A percentile compares a stretch with the other conserved stretches of the same genome.
These are phyloP conservation scores for Cheilosia pagana DNA, from an alignment of 2,888 invertebrate species.

Conservation along the genomic window DNA sequence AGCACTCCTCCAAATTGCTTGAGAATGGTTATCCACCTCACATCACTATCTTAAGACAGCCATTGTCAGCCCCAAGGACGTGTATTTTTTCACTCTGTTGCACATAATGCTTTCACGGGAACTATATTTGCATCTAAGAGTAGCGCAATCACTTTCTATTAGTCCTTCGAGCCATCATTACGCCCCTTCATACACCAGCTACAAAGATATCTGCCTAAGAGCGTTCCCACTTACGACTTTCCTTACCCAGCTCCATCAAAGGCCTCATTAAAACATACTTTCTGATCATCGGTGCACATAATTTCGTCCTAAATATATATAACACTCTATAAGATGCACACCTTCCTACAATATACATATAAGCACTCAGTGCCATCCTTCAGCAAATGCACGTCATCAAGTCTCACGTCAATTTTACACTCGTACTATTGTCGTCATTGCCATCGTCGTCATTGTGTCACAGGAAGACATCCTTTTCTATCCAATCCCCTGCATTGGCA, in stretches of 20 bases:
- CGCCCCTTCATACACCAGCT: no score
- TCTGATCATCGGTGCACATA: slow-evolving; percentile 48
- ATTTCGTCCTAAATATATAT: slow-evolving; percentile 52
- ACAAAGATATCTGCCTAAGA: no score
- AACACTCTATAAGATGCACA: slow-evolving; percentile 1
- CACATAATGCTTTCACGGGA: no score
- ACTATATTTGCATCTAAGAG: no score
- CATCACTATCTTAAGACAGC: no score
- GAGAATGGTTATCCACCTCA: no score
- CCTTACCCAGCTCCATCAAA: background rate
- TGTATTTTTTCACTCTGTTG: no score
- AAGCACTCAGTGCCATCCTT: slow-evolving; percentile 38
- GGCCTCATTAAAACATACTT: slow-evolving; percentile 3
- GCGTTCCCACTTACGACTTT: no score
- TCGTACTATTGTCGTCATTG: slow-evolving; percentile 52
- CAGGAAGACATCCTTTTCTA: slow-evolving; percentile 11
- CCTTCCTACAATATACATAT: background rate
- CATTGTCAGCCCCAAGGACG: no score
- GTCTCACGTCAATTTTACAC: slow-evolving; percentile 66
- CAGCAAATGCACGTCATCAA: slow-evolving; percentile 37
- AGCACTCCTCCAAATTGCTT: no score
- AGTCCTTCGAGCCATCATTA: no score
- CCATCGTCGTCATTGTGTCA: background rate
- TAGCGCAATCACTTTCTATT: no score
- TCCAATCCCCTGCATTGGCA: slow-evolving; percentile 30